phyloP scores from a whole-genome alignment of 2,797 vertebrate species.

The Paramormyrops hopkinsi region DNA sequence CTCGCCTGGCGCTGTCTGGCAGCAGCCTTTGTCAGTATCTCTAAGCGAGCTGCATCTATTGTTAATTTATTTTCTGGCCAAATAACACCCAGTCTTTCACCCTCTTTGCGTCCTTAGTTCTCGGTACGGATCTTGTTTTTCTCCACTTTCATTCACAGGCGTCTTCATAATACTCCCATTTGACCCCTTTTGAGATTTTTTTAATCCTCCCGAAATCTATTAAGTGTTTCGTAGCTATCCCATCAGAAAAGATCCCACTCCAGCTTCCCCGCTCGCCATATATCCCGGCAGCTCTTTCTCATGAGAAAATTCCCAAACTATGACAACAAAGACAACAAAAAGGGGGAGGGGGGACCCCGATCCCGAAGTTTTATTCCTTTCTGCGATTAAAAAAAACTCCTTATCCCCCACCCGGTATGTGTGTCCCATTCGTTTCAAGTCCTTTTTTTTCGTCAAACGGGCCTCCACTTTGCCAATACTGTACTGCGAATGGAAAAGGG shows the following conservation, averaged over 20 bases:
- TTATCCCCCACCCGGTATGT: background rate
- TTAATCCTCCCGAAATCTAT: background rate
- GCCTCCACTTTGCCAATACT: slow-evolving; percentile 16
- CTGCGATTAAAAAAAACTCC: background rate
- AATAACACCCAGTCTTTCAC: slow-evolving; percentile 31
- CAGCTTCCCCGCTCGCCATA: background rate
- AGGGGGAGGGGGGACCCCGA: background rate
- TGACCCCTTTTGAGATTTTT: background rate
- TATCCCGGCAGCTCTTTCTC: background rate
- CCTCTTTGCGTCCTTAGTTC: slow-evolving; percentile 40
- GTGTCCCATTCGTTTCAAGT: slow-evolving; percentile 6
- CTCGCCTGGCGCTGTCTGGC: background rate
- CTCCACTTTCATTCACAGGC: slow-evolving; percentile 25
- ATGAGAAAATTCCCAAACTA: slow-evolving; percentile 15
- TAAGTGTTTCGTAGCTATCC: background rate
- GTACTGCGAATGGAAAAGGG: slow-evolving; percentile 9
- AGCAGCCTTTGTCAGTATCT: slow-evolving; percentile 15
- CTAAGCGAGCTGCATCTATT: slow-evolving; percentile 20
- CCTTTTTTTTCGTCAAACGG: slow-evolving; percentile 9
- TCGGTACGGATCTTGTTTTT: slow-evolving; percentile 34
- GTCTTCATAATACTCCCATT: slow-evolving; percentile 45
- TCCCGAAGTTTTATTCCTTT: background rate
- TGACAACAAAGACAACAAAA: slow-evolving; percentile 19
- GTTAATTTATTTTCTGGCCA: slow-evolving; percentile 31
- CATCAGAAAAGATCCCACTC: slow-evolving; percentile 16